These are phyloP conservation scores for Tinea pellionella DNA, from an alignment of 2,888 invertebrate species.

Conservation along the genomic window DNA sequence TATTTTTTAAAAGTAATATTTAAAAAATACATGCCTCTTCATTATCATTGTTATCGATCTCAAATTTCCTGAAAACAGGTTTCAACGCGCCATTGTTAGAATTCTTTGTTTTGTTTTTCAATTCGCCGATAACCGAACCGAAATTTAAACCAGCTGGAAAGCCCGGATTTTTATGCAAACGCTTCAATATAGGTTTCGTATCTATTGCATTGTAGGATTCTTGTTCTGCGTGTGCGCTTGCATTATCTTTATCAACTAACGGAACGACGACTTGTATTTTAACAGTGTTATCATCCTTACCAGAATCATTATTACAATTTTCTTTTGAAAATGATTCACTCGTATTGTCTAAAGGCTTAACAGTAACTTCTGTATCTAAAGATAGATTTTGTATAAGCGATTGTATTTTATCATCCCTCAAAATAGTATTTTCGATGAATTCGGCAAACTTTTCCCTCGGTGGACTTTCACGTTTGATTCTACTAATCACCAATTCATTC, in stretches of 20 bases:
- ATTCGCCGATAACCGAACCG: conserved; percentile 57
- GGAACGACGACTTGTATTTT: neutral
- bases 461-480: conserved; percentile 46
- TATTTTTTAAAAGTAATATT: too few species aligned
- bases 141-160: conserved; percentile 49
- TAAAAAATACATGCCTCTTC: conserved; percentile 34
- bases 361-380: conserved; percentile 30
- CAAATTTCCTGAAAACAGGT: conserved; percentile 60
- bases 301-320: neutral
- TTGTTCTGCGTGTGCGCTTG: conserved; percentile 16
- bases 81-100: conserved; percentile 43
- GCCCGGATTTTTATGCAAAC: conserved; percentile 46
- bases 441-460: conserved; percentile 55
- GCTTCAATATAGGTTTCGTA: conserved; percentile 34
- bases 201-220: conserved; percentile 20
- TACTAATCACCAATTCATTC: conserved; percentile 23
- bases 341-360: neutral
- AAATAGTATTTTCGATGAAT: conserved; percentile 57
- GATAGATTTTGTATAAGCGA: conserved; percentile 57
- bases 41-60: conserved; percentile 37
- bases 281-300: conserved; percentile 9
- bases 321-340: neutral
- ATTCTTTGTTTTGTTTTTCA: conserved; percentile 53
- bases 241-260: neutral
- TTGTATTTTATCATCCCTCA: conserved; percentile 56